phyloP scores from a whole-genome alignment of 2,888 invertebrate species.

The Catocala fraxini region DNA sequence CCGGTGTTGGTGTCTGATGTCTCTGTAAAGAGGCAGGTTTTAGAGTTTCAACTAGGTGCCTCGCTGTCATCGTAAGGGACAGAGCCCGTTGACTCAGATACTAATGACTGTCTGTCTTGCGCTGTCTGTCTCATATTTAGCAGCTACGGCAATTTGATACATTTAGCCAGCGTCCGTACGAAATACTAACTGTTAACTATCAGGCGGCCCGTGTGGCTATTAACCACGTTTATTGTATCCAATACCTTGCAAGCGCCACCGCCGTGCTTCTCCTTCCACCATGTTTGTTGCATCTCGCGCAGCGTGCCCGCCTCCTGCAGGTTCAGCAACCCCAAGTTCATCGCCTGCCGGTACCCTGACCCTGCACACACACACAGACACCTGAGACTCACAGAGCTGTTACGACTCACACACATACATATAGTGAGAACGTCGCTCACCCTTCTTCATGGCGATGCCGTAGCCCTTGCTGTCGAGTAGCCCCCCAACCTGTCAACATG shows the following conservation, averaged over 20 bases:
- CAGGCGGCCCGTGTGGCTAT: no score
- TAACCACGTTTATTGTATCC: no score
- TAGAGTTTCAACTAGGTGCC: no score
- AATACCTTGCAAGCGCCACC: constrained; percentile 91
- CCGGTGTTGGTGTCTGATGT: no score
- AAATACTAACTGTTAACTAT: no score
- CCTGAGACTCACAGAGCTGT: background rate
- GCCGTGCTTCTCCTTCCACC: constrained; percentile 96
- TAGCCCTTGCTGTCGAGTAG: constrained; percentile 94
- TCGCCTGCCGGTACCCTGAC: constrained; percentile 91
- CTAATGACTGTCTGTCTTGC: no score
- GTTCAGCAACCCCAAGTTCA: constrained; percentile 94
- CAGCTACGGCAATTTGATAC: no score
- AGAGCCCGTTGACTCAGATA: no score
- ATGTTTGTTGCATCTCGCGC: constrained; percentile 92
- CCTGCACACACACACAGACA: constrained; percentile 69
- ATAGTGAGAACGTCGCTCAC: constrained; percentile 73
- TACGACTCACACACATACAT: background rate
- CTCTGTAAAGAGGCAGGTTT: no score
- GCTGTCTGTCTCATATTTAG: no score
- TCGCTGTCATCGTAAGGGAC: no score
- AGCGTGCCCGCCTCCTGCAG: constrained; percentile 95
- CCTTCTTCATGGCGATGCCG: constrained; percentile 94
- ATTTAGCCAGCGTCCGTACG: no score
- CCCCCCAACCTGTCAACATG: constrained; percentile 88